Percentiles rank a stretch among this genome's conserved stretches.
Evolutionary conservation across 2,113 vertebrate genomes (phyloP).

Genomic region (Myiagra hebetior): DNA sequence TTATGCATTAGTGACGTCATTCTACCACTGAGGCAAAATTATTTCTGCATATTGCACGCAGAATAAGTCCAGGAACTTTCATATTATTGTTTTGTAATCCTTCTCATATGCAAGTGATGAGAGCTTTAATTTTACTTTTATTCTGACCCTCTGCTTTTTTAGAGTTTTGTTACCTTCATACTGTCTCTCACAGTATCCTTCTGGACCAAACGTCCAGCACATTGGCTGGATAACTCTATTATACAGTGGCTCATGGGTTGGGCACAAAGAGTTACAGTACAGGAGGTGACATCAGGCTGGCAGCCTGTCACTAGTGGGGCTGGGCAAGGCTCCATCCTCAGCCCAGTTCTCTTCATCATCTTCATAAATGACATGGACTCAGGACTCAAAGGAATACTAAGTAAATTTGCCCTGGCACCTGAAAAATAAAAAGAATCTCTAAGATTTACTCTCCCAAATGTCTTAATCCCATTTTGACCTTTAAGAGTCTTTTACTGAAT

Average conservation of each 20-base stretch:
- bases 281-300: neutral
- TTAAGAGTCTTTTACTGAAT: neutral
- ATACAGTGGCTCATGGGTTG: too few species aligned
- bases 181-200: neutral
- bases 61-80: neutral
- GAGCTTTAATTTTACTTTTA: neutral
- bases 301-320: neutral
- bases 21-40: neutral
- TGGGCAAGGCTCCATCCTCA: neutral
- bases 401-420: neutral
- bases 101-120: neutral
- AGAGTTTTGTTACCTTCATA: neutral
- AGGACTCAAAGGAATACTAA: neutral
- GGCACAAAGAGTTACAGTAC: neutral
- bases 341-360: neutral
- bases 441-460: neutral
- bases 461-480: neutral
- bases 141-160: neutral
- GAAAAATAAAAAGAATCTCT: neutral
- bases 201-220: too few species aligned
- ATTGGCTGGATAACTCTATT: neutral
- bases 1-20: neutral
- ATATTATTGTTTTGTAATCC: neutral
- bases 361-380: accelerated
- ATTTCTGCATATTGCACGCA: neutral